Percentiles rank a stretch among this genome's conserved stretches.
phyloP scores from a whole-genome alignment of 2,797 vertebrate species.

The Macropodus opercularis region DNA sequence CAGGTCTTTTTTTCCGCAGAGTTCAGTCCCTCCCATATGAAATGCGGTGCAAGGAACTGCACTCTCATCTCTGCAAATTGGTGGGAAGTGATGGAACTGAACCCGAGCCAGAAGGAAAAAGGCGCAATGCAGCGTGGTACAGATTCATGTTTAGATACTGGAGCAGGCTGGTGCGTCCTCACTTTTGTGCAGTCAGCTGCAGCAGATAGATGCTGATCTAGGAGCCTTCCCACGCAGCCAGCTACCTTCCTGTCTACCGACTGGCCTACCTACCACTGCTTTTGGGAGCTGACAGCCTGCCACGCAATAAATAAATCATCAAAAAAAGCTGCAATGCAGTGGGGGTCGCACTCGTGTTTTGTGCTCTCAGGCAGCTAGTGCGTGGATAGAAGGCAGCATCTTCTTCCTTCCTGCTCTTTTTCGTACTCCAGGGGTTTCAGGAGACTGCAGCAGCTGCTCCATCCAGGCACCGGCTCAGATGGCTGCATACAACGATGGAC shows the following conservation, averaged over 20 bases:
- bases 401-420: slow-evolving; percentile 57
- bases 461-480: slow-evolving; percentile 47
- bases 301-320: slow-evolving; percentile 82
- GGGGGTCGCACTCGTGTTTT: slow-evolving; percentile 67
- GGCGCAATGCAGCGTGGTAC: slow-evolving; percentile 70
- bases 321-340: slow-evolving; percentile 80
- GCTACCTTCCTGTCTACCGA: slow-evolving; percentile 61
- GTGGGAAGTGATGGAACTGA: slow-evolving; percentile 59
- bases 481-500: slow-evolving; percentile 61
- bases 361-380: slow-evolving; percentile 65
- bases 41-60: slow-evolving; percentile 73
- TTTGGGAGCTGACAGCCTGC: slow-evolving; percentile 76
- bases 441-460: slow-evolving; percentile 53
- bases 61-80: slow-evolving; percentile 70
- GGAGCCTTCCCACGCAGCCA: slow-evolving; percentile 65
- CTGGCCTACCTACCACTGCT: slow-evolving; percentile 69
- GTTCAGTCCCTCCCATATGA: slow-evolving; percentile 74
- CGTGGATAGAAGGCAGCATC: slow-evolving; percentile 65
- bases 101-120: slow-evolving; percentile 58
- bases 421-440: slow-evolving; percentile 52
- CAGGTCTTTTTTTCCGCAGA: slow-evolving; percentile 75
- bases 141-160: slow-evolving; percentile 59
- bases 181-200: slow-evolving; percentile 60
- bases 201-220: slow-evolving; percentile 59
- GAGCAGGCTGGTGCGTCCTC: slow-evolving; percentile 42